A percentile compares a stretch with the other conserved stretches of the same genome.
Evolutionary conservation across 2,888 invertebrate genomes (phyloP).

Genomic region (Synergus japonicus): DNA sequence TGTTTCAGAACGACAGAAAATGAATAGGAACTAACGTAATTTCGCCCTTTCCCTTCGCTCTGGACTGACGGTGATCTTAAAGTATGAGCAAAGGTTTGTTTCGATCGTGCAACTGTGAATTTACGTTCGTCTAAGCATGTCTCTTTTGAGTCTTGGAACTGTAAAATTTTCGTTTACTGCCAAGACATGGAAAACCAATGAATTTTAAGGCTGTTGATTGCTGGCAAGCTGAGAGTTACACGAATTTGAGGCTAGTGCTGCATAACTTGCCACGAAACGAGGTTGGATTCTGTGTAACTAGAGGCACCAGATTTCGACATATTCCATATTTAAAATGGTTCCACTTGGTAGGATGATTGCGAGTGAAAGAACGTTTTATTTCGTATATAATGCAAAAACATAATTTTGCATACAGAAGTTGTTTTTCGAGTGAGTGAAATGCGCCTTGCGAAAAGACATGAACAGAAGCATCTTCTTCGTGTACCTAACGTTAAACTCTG

Average conservation of each 20-base stretch:
- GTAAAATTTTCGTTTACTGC: constrained; percentile 13
- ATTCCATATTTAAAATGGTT: constrained; percentile 12
- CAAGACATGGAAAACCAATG: constrained; percentile 10
- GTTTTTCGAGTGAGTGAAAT: constrained; percentile 31
- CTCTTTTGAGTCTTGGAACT: not conserved
- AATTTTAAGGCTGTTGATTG: constrained; percentile 27
- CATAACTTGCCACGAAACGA: not conserved
- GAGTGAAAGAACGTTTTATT: constrained; percentile 13
- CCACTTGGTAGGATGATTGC: constrained; percentile 25
- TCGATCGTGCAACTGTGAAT: constrained; percentile 31
- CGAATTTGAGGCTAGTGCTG: not conserved
- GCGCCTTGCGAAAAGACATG: constrained; percentile 32
- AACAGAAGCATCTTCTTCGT: constrained; percentile 41
- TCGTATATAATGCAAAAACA: constrained; percentile 44
- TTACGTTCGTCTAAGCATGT: constrained; percentile 20
- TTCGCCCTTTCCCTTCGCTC: constrained; percentile 22
- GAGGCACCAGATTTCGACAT: not conserved
- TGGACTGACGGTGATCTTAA: constrained; percentile 6
- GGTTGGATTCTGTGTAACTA: constrained; percentile 13
- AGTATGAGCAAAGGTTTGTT: constrained; percentile 23
- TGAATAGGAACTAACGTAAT: not conserved
- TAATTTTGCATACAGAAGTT: constrained; percentile 49
- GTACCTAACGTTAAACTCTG: constrained; percentile 56
- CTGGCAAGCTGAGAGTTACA: not conserved
- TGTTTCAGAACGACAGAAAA: not conserved